Conservation (phyloP, 1,140 invertebrate genomes). For the Euura saliciscinereae region DNA sequence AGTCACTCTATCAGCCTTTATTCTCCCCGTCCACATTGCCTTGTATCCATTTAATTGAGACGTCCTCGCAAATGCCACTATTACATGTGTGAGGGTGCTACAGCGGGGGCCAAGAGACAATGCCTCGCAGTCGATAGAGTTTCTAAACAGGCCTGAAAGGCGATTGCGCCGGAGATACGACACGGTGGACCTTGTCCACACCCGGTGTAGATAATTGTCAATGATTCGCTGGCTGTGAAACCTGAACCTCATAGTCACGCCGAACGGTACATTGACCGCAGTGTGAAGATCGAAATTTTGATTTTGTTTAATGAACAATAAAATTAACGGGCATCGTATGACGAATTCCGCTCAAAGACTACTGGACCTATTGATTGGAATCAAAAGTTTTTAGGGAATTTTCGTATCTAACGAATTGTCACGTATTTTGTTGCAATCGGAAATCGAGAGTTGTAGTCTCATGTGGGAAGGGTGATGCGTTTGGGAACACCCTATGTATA, state of each 20-base stretch:
- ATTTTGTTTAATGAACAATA: too few species aligned
- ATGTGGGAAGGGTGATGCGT: neutral
- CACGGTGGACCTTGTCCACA: slow-evolving; percentile 17
- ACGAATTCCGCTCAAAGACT: too few species aligned
- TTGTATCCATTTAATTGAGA: slow-evolving; percentile 61
- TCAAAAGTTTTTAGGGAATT: too few species aligned
- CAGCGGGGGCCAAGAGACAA: slow-evolving; percentile 46
- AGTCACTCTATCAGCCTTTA: slow-evolving; percentile 57
- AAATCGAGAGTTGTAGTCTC: neutral
- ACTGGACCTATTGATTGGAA: too few species aligned
- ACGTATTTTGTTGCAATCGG: neutral
- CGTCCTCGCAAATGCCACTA: slow-evolving; percentile 45
- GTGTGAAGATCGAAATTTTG: too few species aligned
- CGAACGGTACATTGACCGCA: too few species aligned
- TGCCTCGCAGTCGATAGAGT: slow-evolving; percentile 30
- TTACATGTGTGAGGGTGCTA: slow-evolving; percentile 22
- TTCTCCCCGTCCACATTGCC: slow-evolving; percentile 31
- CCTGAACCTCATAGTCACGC: too few species aligned
- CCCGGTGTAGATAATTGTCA: slow-evolving; percentile 2
- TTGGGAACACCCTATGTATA: slow-evolving; percentile 11
- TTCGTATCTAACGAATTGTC: too few species aligned
- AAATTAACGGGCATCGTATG: too few species aligned
- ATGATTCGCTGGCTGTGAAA: too few species aligned
- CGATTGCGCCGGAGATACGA: slow-evolving; percentile 26
- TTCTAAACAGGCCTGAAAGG: slow-evolving; percentile 14